These are phyloP conservation scores for Eurystomus glaucurus DNA, from an alignment of 2,797 vertebrate genomes.

Conservation along the genomic window DNA sequence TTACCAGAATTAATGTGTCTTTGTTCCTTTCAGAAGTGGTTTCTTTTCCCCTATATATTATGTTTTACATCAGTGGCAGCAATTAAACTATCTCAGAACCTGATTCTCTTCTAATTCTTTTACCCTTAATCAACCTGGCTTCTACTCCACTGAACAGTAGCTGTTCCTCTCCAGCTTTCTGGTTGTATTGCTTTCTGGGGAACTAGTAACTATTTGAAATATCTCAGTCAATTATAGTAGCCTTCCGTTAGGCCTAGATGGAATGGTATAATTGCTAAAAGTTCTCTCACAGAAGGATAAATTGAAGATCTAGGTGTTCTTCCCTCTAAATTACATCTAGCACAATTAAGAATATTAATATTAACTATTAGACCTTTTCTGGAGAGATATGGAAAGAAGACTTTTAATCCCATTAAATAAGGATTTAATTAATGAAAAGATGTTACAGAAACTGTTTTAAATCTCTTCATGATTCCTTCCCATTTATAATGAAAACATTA, in stretches of 20 bases:
- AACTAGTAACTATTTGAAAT: too few species aligned
- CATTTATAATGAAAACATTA: neutral
- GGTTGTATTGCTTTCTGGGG: too few species aligned
- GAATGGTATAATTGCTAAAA: neutral
- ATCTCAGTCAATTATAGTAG: too few species aligned
- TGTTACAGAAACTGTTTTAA: neutral
- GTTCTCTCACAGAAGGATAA: neutral
- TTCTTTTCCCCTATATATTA: neutral
- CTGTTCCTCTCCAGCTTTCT: too few species aligned
- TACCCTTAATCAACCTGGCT: too few species aligned
- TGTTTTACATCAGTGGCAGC: neutral
- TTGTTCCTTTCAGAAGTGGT: rapidly evolving
- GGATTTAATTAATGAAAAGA: neutral
- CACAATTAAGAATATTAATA: neutral
- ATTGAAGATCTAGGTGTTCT: neutral
- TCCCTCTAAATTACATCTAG: neutral
- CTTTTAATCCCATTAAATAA: neutral
- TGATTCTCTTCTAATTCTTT: too few species aligned
- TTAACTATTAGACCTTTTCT: neutral
- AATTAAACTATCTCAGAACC: neutral
- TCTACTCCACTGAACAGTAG: too few species aligned
- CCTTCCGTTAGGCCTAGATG: too few species aligned
- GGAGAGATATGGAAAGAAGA: neutral
- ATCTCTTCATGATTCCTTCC: neutral
- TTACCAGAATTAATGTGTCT: neutral